These are phyloP conservation scores for Eumeta japonica DNA, from an alignment of 1,140 invertebrate species.

Conservation along the genomic window DNA sequence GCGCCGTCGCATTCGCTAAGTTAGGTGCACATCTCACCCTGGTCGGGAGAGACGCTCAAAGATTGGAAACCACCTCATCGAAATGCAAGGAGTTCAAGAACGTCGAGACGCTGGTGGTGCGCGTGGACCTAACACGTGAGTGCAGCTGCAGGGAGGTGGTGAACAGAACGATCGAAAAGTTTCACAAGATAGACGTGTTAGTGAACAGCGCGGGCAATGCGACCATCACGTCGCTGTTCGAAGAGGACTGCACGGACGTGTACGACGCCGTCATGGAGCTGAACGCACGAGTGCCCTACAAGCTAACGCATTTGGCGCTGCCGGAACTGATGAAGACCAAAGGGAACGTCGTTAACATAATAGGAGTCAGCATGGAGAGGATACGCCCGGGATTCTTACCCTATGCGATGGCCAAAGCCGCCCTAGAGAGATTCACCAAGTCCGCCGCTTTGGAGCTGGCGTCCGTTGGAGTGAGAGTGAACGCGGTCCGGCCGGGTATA, in stretches of 20 bases:
- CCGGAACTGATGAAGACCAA: slow-evolving; percentile 41
- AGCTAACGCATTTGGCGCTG: slow-evolving; percentile 21
- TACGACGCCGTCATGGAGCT: slow-evolving; percentile 27
- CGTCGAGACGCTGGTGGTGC: slow-evolving; percentile 15
- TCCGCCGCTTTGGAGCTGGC: slow-evolving; percentile 65
- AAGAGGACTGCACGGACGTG: slow-evolving; percentile 33
- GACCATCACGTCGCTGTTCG: slow-evolving; percentile 22
- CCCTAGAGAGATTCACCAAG: slow-evolving; percentile 72
- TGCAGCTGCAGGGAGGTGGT: slow-evolving; percentile 22
- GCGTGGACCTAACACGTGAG: slow-evolving; percentile 17
- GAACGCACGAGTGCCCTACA: slow-evolving; percentile 27
- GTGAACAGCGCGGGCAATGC: slow-evolving; percentile 26
- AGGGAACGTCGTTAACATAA: slow-evolving; percentile 77
- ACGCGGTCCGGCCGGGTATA: slow-evolving; percentile 69
- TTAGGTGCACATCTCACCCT: slow-evolving; percentile 59
- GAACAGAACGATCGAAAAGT: slow-evolving; percentile 29
- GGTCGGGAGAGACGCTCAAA: slow-evolving; percentile 21
- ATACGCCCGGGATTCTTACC: slow-evolving; percentile 42
- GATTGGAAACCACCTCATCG: slow-evolving; percentile 16
- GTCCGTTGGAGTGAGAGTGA: slow-evolving; percentile 66
- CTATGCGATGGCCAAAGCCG: slow-evolving; percentile 73
- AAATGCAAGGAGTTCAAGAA: slow-evolving; percentile 16
- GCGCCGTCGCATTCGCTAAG: slow-evolving; percentile 68
- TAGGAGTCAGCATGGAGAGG: slow-evolving; percentile 20
- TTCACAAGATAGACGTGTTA: slow-evolving; percentile 20